These are phyloP conservation scores for Drosophila bipectinata DNA, from an alignment of 1,140 invertebrate genomes.

Conservation along the genomic window DNA sequence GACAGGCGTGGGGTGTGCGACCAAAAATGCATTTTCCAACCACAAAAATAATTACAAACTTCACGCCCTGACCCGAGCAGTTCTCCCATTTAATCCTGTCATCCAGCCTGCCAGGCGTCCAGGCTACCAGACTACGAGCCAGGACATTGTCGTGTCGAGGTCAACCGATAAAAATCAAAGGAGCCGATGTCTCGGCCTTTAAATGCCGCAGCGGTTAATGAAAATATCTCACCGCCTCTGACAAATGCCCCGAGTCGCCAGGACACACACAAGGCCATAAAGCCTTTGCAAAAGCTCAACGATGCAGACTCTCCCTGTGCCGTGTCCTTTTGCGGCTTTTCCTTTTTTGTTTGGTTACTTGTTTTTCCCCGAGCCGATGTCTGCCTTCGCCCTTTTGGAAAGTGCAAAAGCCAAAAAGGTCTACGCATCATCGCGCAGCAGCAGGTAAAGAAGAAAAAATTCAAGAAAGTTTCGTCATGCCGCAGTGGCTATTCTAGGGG, in stretches of 20 bases:
- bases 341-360: background rate
- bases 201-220: conserved; percentile 62
- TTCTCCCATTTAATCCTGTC: conserved; percentile 50
- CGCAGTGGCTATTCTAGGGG: background rate
- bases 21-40: conserved; percentile 70
- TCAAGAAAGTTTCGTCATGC: conserved; percentile 16
- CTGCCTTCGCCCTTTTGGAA: conserved; percentile 25
- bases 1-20: conserved; percentile 14
- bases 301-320: conserved; percentile 13
- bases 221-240: conserved; percentile 59
- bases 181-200: conserved; percentile 46
- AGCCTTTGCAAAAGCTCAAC: conserved; percentile 3
- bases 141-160: conserved; percentile 33
- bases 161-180: conserved; percentile 70
- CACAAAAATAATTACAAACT: conserved; percentile 82
- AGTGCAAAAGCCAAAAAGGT: conserved; percentile 60
- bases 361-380: background rate
- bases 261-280: background rate
- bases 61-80: conserved; percentile 48
- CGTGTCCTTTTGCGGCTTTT: background rate
- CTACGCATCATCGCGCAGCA: conserved; percentile 52
- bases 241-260: background rate
- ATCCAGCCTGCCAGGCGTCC: conserved; percentile 10
- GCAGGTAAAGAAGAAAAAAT: conserved; percentile 40
- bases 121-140: background rate